Percentiles rank a stretch among this genome's conserved stretches.
phyloP scores from a whole-genome alignment of 1,140 invertebrate genomes.

The Pachypeltis micranthus region DNA sequence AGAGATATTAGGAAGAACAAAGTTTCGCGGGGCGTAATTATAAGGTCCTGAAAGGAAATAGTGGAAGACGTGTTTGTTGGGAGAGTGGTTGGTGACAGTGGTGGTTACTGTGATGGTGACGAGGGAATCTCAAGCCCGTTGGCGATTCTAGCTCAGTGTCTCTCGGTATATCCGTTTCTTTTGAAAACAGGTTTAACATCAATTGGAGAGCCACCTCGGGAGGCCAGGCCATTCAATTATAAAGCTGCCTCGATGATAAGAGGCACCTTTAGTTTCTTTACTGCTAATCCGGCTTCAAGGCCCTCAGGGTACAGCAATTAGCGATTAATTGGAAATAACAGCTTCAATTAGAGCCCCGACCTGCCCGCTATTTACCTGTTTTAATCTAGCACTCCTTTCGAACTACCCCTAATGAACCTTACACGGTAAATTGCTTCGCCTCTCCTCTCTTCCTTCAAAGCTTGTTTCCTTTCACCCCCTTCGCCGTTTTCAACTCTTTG shows the following conservation, averaged over 20 bases:
- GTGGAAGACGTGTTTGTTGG: no score
- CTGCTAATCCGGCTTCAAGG: constrained; percentile 8
- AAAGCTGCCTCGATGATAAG: constrained; percentile 12
- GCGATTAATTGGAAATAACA: constrained; percentile 17
- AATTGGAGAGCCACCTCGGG: neutral
- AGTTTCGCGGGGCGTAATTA: no score
- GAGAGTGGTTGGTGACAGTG: no score
- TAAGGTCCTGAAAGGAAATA: no score
- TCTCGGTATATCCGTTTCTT: neutral
- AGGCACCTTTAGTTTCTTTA: constrained; percentile 13
- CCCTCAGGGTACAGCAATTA: constrained; percentile 11
- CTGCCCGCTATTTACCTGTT: constrained; percentile 15
- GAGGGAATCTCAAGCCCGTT: no score
- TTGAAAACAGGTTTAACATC: neutral
- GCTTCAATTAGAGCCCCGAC: constrained; percentile 11
- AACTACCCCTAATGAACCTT: constrained; percentile 12
- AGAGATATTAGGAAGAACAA: no score
- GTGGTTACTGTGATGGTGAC: no score
- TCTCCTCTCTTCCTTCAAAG: constrained; percentile 1
- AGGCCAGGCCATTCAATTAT: constrained; percentile 1
- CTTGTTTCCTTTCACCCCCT: constrained; percentile 10
- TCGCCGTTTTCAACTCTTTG: constrained; percentile 13
- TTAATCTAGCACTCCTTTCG: constrained; percentile 11
- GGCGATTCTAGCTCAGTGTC: no score
- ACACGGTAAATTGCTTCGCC: constrained; percentile 15